Conservation (phyloP, 2,888 invertebrate genomes). For the Apamea monoglypha region DNA sequence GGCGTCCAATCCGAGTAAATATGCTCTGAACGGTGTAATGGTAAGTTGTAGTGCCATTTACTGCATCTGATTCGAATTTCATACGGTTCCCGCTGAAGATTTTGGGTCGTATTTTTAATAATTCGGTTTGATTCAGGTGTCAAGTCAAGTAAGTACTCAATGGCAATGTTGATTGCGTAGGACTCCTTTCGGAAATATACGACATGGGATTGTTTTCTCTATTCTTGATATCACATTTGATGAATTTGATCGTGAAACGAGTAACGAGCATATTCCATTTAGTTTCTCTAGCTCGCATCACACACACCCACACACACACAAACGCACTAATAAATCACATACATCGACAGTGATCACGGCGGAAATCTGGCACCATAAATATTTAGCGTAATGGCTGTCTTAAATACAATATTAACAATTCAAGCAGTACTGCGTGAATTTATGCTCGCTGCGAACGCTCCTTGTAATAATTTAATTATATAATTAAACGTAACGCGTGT, state of each 20-base stretch:
- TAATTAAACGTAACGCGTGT: slow-evolving; percentile 69
- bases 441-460: slow-evolving; percentile 54
- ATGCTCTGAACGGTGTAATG: slow-evolving; percentile 26
- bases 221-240: not conserved
- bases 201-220: not conserved
- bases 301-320: not conserved
- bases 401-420: slow-evolving; percentile 69
- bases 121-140: not conserved
- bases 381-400: slow-evolving; percentile 57
- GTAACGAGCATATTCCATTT: not conserved
- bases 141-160: no score
- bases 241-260: not conserved
- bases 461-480: slow-evolving; percentile 66
- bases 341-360: slow-evolving; percentile 54
- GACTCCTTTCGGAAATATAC: not conserved
- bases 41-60: slow-evolving; percentile 32
- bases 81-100: not conserved
- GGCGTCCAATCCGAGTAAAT: slow-evolving; percentile 43
- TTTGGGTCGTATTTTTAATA: not conserved
- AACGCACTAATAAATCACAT: slow-evolving; percentile 16
- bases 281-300: not conserved
- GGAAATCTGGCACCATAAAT: slow-evolving; percentile 60
- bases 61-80: slow-evolving; percentile 30
- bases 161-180: not conserved
- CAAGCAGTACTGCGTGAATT: slow-evolving; percentile 55